Base-by-base conservation (phyloP, 1,140 invertebrate species). In the Araneus ventricosus region DNA sequence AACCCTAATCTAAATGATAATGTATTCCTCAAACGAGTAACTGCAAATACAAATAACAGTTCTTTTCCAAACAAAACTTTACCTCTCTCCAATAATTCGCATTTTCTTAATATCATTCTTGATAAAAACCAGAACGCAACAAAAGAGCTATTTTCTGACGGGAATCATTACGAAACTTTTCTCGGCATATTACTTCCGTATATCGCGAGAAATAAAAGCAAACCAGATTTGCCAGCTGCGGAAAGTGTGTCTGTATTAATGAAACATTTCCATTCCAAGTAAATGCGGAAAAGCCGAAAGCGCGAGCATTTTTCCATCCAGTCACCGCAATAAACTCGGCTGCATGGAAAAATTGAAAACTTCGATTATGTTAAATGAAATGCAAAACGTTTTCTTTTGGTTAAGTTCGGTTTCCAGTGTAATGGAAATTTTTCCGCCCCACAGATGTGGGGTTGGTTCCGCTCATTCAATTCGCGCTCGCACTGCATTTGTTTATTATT, bases 321-420 rank as follows among this genome's bases (percentile, higher is more conserved):
- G 10, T 52, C 45, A 70, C 27, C 39, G 82, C 80, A 92, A 75
- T 86, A 86, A 90, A 82, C 39, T 80, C 80, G 67, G 70, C 30
- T 27, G 82, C 82, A 45, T 22, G 82, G 90, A 92, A 92, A 92
- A 92, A 92, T 92, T 92, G 90, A 70, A 92, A 92, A 92, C 90
- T 92, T 92, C 90, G 90, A 92, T 92, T 92, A 92, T 27, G 82
- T 92, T 92, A 92, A 92, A 92, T 92, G 90, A 92, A 92, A 92
- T 92, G 90, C 90, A 92, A 92, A 92, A 92, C 90, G 61, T 86
- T 92, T 92, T 92, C 90, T 92, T 92, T 84, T 86, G 86, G 90
- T 92, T 92, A 92, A 70, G 45, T 59, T 86, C 80, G 90, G 79
- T 92, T 92, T 86, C 90, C 63, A 39, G 30, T 92, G 90, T 85